These are phyloP conservation scores for Lepisosteus oculatus DNA, from an alignment of 2,113 vertebrate genomes.

Conservation along the genomic window DNA sequence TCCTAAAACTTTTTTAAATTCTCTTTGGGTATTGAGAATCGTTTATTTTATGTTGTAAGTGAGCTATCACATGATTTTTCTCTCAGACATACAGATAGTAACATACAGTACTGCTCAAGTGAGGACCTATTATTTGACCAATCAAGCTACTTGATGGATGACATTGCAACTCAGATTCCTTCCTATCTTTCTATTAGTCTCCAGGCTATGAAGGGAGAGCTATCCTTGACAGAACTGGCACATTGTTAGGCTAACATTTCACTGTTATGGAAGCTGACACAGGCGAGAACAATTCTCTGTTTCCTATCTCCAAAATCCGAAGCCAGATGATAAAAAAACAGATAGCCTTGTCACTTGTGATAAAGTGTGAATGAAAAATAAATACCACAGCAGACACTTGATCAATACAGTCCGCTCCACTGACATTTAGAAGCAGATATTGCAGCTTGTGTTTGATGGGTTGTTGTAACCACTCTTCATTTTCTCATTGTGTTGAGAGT, in stretches of 20 bases:
- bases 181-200: no score
- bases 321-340: not conserved
- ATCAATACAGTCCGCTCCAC: not conserved
- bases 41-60: no score
- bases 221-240: no score
- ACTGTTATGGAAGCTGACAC: not conserved
- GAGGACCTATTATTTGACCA: no score
- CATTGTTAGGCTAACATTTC: conserved; percentile 4
- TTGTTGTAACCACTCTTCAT: not conserved
- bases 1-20: no score
- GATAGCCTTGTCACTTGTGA: not conserved
- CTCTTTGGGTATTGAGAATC: no score
- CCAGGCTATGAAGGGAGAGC: not conserved
- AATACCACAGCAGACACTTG: not conserved
- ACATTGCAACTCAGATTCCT: no score
- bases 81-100: no score
- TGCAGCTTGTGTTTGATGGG: not conserved
- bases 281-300: not conserved
- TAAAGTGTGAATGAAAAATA: conserved; percentile 9
- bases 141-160: no score
- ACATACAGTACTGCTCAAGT: no score
- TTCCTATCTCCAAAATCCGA: not conserved
- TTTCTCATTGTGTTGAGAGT: no score
- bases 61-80: no score
- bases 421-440: conserved; percentile 6